phyloP scores from a whole-genome alignment of 2,113 vertebrate genomes.

The Dromiciops gliroides region DNA sequence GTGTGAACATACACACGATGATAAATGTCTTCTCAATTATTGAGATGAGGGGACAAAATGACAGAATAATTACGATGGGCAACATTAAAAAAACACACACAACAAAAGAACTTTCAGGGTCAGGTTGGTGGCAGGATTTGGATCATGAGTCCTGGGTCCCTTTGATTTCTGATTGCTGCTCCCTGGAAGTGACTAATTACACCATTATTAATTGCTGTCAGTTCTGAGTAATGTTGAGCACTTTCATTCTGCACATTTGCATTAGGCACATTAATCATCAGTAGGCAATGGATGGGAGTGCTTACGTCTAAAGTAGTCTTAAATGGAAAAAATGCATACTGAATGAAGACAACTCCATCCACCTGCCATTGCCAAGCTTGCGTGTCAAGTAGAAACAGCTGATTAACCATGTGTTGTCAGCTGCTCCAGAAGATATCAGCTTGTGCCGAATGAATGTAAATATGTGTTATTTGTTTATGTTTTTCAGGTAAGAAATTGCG shows the following conservation, averaged over 20 bases:
- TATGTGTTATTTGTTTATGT: conserved; percentile 83
- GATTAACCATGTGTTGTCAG: conserved; percentile 73
- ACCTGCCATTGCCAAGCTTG: conserved; percentile 59
- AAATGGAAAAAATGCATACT: conserved; percentile 74
- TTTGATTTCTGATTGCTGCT: neutral
- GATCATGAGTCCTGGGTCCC: neutral
- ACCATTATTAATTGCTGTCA: neutral
- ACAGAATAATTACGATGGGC: neutral
- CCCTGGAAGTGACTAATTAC: fast-evolving
- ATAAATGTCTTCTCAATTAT: neutral
- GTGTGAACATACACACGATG: neutral
- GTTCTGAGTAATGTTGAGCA: conserved; percentile 48
- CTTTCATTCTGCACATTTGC: conserved; percentile 46
- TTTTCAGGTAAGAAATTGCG: conserved; percentile 89
- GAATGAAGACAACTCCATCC: conserved; percentile 70
- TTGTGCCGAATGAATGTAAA: conserved; percentile 82
- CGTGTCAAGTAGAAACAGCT: conserved; percentile 73
- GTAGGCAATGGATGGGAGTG: conserved; percentile 64
- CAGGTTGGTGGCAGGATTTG: neutral
- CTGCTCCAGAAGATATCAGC: conserved; percentile 78
- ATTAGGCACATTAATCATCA: conserved; percentile 63
- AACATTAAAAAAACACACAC: neutral
- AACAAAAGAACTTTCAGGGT: neutral
- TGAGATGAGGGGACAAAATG: neutral
- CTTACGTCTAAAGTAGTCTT: conserved; percentile 70